A percentile compares a stretch with the other conserved stretches of the same genome.
phyloP scores from a whole-genome alignment of 2,113 vertebrate species.

The Dolichotis patagonum region DNA sequence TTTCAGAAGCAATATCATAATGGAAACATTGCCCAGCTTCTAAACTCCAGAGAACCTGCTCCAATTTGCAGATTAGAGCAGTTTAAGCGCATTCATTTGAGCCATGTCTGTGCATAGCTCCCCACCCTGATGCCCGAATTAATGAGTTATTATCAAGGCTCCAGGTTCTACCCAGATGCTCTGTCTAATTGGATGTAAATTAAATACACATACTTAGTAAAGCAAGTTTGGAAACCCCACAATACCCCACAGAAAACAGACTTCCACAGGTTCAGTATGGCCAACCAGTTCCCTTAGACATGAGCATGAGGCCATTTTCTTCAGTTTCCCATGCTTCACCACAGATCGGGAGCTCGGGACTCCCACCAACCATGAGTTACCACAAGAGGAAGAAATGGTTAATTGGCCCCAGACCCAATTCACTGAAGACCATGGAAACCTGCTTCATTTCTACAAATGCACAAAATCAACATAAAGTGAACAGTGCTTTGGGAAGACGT shows the following conservation, averaged over 20 bases:
- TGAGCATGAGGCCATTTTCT: background rate
- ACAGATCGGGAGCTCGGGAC: background rate
- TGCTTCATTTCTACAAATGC: background rate
- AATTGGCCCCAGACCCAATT: background rate
- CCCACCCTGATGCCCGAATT: background rate
- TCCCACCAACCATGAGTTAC: background rate
- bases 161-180: background rate
- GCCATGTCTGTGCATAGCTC: background rate
- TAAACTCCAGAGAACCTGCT: background rate
- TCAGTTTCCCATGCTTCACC: background rate
- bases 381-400: fast-evolving
- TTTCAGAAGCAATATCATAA: background rate
- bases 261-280: background rate
- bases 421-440: fast-evolving
- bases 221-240: constrained; percentile 21
- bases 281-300: background rate
- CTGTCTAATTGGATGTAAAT: constrained; percentile 57
- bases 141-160: background rate
- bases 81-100: background rate
- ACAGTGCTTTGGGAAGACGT: background rate
- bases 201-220: background rate
- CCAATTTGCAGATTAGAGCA: background rate
- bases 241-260: background rate
- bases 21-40: background rate
- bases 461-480: constrained; percentile 13